Conservation (phyloP, 2,797 vertebrate genomes). For the Gymnothorax javanicus region DNA sequence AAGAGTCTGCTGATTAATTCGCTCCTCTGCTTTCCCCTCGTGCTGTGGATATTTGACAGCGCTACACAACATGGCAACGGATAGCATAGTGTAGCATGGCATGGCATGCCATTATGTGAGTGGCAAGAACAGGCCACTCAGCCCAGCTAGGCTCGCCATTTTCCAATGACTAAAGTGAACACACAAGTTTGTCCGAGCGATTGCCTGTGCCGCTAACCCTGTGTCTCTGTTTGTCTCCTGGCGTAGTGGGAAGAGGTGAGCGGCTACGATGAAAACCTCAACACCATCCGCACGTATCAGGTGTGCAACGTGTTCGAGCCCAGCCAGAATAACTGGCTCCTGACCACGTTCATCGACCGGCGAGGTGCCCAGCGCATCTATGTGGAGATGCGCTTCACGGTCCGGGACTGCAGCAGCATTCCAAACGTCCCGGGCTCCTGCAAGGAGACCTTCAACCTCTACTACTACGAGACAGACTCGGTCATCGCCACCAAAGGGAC, state of each 20-base stretch:
- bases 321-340: constrained; percentile 99
- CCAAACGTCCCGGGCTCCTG: constrained; percentile 95
- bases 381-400: constrained; percentile 96
- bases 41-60: background rate
- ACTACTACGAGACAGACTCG: constrained; percentile 94
- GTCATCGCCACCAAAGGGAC: constrained; percentile 95
- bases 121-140: too few species aligned
- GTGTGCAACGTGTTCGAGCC: constrained; percentile 97
- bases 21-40: background rate
- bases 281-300: constrained; percentile 98
- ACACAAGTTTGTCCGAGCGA: background rate
- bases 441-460: constrained; percentile 98
- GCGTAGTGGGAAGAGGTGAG: constrained; percentile 98
- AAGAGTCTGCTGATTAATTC: background rate
- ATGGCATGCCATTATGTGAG: too few species aligned
- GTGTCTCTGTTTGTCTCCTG: constrained; percentile 75
- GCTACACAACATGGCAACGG: too few species aligned
- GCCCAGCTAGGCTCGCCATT: too few species aligned
- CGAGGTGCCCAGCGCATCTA: constrained; percentile 93
- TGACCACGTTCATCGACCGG: constrained; percentile 94
- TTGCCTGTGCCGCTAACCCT: constrained; percentile 53
- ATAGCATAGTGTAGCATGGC: too few species aligned
- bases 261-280: constrained; percentile 97
- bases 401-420: constrained; percentile 97
- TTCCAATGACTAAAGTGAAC: too few species aligned